Evolutionary conservation across 2,797 vertebrate species (phyloP), one percentile per base, ranked within the genome.

Genomic region (Enteromius thamalakanensis): DNA sequence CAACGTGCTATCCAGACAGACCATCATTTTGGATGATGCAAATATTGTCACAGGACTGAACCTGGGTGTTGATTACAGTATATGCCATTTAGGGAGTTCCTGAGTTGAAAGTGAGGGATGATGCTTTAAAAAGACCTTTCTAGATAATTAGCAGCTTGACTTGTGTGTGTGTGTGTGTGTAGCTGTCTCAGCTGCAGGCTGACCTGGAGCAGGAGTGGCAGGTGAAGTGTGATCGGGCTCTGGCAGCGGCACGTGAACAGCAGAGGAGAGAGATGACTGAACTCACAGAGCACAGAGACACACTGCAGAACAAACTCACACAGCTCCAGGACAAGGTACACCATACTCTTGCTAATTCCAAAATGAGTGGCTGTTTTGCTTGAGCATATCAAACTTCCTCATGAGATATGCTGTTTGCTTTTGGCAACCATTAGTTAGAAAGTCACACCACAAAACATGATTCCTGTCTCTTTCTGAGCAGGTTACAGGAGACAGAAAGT

Each of bases 121-220:
- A 26, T 26, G 26, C 26, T 26, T 26, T 26, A 26, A 26, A 26
- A 26, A 26, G 26, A 26, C 26, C 26, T 26, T 26, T 26, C 26
- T 26, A 26, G 26, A 26, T 26, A 26, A 26, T 26, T 1, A 26
- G 72, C 70, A 26, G 34, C 14, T 34, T 40, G 37, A 19, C 15
- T 47, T 49, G 5, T 79, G 32, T 71, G 37, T 65, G 47, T 34
- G n/a, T 26, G 26, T 26, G 26, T 26, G 26, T 26, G 26, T 89
- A 97, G 96, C 71, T 96, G 34, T 93, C 92, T 1, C 93, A 96
- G 80, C 76, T 96, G 77, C 96, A 97, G 93, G 89, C 90, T 1
- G 97, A 98, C 86, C 91, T 98, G 74, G 96, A 97, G 87, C 93
- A 93, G 42, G 95, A 97, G 88, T 97, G 96, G 96, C 94, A 94